Percentiles rank a stretch among this genome's conserved stretches.
Evolutionary conservation across 37 sponge, comb jelly and placozoan genomes (phyloP).

Genomic region (Axinella damicornis): DNA sequence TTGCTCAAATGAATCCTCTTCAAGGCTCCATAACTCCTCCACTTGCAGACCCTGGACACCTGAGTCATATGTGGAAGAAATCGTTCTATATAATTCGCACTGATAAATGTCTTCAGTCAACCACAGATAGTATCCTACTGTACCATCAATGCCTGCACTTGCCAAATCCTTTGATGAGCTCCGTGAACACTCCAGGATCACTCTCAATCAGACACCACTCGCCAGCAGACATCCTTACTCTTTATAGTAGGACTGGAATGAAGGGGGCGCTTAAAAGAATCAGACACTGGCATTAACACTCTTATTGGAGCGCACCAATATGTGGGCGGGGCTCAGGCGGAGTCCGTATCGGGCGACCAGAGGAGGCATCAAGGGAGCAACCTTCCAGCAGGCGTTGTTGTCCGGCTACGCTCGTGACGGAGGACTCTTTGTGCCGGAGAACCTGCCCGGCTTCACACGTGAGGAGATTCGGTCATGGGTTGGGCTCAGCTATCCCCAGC

Average conservation of each 20-base stretch:
- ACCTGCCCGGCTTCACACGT: slow-evolving; percentile 42
- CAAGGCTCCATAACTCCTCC: slow-evolving; percentile 94
- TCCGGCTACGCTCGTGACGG: slow-evolving; percentile 74
- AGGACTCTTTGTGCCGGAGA: slow-evolving; percentile 73
- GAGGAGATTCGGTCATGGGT: slow-evolving; percentile 44
- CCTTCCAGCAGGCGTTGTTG: slow-evolving; percentile 71
- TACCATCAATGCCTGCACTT: no score
- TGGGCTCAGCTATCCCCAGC: slow-evolving; percentile 47
- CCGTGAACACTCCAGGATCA: slow-evolving; percentile 98
- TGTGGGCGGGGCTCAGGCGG: no score
- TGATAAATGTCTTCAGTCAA: no score
- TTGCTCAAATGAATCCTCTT: slow-evolving; percentile 69
- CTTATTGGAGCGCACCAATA: no score
- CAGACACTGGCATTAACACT: no score
- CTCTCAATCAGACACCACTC: slow-evolving; percentile 99
- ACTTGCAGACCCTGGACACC: slow-evolving; percentile 93
- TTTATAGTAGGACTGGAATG: no score
- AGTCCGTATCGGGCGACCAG: slow-evolving; percentile 60
- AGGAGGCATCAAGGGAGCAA: slow-evolving; percentile 54
- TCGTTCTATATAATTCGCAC: no score
- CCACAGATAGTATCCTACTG: no score
- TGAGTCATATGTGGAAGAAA: not conserved
- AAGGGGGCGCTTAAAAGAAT: no score
- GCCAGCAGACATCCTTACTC: slow-evolving; percentile 68
- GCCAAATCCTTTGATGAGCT: slow-evolving; percentile 97